Percentiles rank a stretch among this genome's conserved stretches.
These are phyloP conservation scores for Cephus sareptanus DNA, from an alignment of 2,888 invertebrate species.

Conservation along the genomic window DNA sequence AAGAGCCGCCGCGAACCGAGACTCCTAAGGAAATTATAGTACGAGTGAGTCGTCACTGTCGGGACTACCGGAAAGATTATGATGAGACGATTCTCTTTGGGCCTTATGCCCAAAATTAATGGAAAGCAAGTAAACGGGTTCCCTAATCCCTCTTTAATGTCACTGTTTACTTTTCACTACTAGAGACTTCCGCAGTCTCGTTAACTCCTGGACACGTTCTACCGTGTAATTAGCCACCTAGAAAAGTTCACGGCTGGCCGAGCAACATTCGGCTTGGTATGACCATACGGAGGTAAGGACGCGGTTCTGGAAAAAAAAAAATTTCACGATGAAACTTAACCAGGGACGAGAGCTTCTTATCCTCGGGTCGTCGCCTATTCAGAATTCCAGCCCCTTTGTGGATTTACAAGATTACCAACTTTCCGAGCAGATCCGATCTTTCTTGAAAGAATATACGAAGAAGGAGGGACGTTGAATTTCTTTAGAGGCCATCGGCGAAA, in stretches of 20 bases:
- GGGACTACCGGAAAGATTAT: neutral
- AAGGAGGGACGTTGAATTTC: neutral
- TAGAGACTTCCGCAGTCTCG: constrained; percentile 14
- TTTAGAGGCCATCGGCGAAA: neutral
- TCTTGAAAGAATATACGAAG: neutral
- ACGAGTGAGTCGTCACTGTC: constrained; percentile 2
- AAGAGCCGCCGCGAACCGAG: constrained; percentile 4
- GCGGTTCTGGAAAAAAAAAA: constrained; percentile 20
- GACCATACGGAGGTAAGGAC: neutral
- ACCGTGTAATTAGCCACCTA: constrained; percentile 33
- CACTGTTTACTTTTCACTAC: constrained; percentile 14
- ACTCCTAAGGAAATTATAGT: neutral
- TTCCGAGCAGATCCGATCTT: constrained; percentile 17
- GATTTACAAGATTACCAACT: constrained; percentile 43
- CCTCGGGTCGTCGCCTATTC: constrained; percentile 30
- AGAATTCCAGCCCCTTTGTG: constrained; percentile 37
- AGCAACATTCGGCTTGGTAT: neutral
- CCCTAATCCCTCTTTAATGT: constrained; percentile 29
- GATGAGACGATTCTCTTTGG: neutral
- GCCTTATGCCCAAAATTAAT: neutral
- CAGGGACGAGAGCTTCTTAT: constrained; percentile 24
- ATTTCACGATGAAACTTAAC: constrained; percentile 34
- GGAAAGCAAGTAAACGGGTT: constrained; percentile 1
- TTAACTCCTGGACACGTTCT: constrained; percentile 22
- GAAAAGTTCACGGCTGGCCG: constrained; percentile 22